Conservation (phyloP, 2,888 invertebrate genomes). For the Phania funesta region DNA sequence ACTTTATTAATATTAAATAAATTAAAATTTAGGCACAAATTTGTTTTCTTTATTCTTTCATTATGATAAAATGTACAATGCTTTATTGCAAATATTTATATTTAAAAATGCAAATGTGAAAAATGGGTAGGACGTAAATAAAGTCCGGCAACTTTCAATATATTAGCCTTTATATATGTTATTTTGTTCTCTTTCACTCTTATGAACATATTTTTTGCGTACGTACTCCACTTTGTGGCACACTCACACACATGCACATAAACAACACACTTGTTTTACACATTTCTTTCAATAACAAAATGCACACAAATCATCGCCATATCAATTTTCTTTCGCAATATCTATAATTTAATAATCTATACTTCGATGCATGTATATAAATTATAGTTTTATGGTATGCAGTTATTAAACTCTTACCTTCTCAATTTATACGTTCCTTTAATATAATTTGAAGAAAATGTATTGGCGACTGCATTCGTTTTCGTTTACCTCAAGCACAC, state of each 20-base stretch:
- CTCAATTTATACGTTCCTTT: not conserved
- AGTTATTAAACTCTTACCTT: constrained; percentile 32
- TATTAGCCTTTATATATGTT: constrained; percentile 42
- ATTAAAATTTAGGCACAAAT: no score
- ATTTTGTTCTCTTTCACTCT: constrained; percentile 57
- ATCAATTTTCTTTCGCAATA: constrained; percentile 60
- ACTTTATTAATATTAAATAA: no score
- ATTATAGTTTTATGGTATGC: not conserved
- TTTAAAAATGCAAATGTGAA: not conserved
- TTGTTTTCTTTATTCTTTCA: no score
- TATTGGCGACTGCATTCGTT: constrained; percentile 40
- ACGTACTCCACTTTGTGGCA: constrained; percentile 57
- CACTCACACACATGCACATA: constrained; percentile 26
- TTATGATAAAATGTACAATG: no score
- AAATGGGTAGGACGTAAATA: not conserved
- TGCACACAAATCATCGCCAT: constrained; percentile 36
- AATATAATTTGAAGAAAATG: constrained; percentile 18
- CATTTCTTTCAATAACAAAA: constrained; percentile 50
- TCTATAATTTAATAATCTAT: not conserved
- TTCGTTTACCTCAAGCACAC: constrained; percentile 53
- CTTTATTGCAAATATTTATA: no score
- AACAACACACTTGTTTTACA: constrained; percentile 49
- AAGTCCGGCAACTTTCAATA: constrained; percentile 41
- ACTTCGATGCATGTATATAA: not conserved
- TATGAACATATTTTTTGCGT: constrained; percentile 54